These are phyloP conservation scores for Silurus lanzhouensis DNA, from an alignment of 2,797 vertebrate species.

Conservation along the genomic window DNA sequence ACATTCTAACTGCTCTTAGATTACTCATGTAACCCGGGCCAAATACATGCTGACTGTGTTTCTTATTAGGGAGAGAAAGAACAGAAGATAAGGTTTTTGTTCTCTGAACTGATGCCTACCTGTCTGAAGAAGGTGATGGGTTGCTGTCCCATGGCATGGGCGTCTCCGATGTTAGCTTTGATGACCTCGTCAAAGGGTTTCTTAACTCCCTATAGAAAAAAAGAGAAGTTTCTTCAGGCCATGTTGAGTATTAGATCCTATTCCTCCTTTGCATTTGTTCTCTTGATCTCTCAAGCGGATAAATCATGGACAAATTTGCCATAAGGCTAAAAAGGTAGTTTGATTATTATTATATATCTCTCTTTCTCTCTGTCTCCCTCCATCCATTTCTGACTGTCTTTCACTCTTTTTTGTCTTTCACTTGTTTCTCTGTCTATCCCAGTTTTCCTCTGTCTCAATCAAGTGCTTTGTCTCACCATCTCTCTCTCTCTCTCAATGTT, in stretches of 20 bases:
- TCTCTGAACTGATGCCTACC: slow-evolving; percentile 66
- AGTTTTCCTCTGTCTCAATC: neutral
- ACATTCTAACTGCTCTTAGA: neutral
- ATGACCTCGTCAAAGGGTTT: slow-evolving; percentile 89
- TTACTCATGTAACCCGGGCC: neutral
- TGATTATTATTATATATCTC: no score
- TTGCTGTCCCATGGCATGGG: slow-evolving; percentile 90
- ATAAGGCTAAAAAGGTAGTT: neutral
- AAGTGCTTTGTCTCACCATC: neutral
- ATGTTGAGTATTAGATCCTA: neutral
- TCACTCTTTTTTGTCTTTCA: no score
- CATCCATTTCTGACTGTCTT: no score
- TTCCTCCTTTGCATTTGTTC: neutral
- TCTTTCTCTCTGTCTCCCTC: no score
- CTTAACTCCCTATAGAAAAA: slow-evolving; percentile 79
- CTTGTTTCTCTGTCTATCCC: no score
- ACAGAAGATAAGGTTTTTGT: neutral
- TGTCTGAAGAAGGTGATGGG: slow-evolving; percentile 92
- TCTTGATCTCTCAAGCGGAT: neutral
- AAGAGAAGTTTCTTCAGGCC: neutral
- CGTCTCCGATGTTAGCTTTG: slow-evolving; percentile 89
- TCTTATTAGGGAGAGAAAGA: neutral
- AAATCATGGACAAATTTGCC: neutral
- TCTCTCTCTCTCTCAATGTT: no score
- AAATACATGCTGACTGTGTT: neutral